Evolutionary conservation across 2,888 invertebrate species (phyloP), one percentile per base, ranked within the genome.

Genomic region (Tanypteryx hageni): DNA sequence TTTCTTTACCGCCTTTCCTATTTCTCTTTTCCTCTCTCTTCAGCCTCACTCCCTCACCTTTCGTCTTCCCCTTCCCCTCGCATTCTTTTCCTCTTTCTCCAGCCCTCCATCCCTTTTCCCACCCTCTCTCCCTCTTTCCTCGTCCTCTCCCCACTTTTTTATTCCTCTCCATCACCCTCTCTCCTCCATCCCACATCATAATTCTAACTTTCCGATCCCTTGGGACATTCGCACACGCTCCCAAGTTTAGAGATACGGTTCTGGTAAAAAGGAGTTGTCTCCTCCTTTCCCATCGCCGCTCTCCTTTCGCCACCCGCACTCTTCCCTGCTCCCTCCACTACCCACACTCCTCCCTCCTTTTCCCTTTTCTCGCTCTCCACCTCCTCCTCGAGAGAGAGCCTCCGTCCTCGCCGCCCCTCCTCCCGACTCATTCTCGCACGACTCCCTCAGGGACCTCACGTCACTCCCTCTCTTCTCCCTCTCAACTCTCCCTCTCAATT

Each of bases 151-250:
- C 1, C 44, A 44, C 44, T 44, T 44, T 44, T 44, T 44, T 44
- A 44, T 44, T 44, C 44, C 44, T 44, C 44, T 27, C 76, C 22
- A 22, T 76, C 27, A 76, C 10, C 76, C 27, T 22, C 27, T 76
- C 76, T 27, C 27, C 27, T 13, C 22, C 22, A 14, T 27, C 27
- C 18, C 8, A 68, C 68, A n/a, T 68, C 76, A 27, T 76, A 76
- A 76, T 76, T 76, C 22, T 76, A 76, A 76, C 76, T 76, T 76
- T 76, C 4, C 27, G 76, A 76, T 76, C 76, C 76, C 76, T 76
- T 76, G 76, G 76, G 76, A 76, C 76, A 76, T 76, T 76, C 76
- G 76, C 76, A 22, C 76, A 76, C 22, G 76, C 68, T 18, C 18
- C 68, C 68, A 22, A 68, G 44, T 44, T 44, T 44, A 44, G 44